Evolutionary conservation across 2,888 invertebrate species (phyloP), one percentile per base, ranked within the genome.

Genomic region (Tachina lurida): DNA sequence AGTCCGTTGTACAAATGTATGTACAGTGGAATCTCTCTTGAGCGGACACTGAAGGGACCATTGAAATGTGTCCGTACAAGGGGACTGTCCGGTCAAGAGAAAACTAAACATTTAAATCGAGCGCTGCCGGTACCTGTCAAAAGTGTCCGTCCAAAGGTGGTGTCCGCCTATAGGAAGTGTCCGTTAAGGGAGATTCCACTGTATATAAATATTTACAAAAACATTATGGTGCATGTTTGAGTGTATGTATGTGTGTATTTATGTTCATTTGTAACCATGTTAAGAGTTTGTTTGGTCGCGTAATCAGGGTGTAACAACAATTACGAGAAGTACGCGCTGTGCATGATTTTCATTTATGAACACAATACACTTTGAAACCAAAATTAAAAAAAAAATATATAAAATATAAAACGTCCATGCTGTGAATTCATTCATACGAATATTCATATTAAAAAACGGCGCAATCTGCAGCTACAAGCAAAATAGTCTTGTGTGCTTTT

Each of bases 281-380:
- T 77, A 77, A 83, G 77, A 77, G 77, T 65, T 65, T 83, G 78
- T 84, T 76, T 81, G 88, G 88, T 90, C 90, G 91, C 91, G 91
- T 91, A 91, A 91, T 91, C 90, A 91, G 91, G 90, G 90, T 91
- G 91, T 91, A 91, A 88, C 86, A 86, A 90, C 91, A 90, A 91
- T 91, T 90, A 91, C 90, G 91, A 90, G 90, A 89, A 89, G 89
- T 89, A 91, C 90, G 91, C 91, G 91, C 90, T 89, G 89, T 89
- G 89, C 90, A 89, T 90, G 85, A 81, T 90, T 81, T 85, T 85
- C 77, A 81, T 80, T 65, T 84, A 71, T 71, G 52, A 71, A 79
- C n/a, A 79, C 52, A 39, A 76, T n/a, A 58, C 58, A 58, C 58
- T 58, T 56, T 43, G 17, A 17, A 41, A 19, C 17, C 19, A 62